Percentiles rank a stretch among this genome's conserved stretches.
Evolutionary conservation across 2,113 vertebrate genomes (phyloP).

Genomic region (Holacanthus passer): DNA sequence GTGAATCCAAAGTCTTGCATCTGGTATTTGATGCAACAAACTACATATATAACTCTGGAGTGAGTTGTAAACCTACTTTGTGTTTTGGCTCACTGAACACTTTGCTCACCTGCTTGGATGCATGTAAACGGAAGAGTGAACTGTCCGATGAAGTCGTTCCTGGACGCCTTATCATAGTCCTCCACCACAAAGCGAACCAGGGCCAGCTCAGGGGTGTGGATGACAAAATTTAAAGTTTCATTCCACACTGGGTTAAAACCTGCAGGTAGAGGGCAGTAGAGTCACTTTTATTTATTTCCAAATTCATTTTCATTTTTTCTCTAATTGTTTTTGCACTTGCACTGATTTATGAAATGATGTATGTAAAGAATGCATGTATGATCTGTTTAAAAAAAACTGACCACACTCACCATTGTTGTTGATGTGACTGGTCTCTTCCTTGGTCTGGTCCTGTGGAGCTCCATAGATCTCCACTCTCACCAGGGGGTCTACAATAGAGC

Average conservation of each 20-base stretch:
- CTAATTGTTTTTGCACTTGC: background rate
- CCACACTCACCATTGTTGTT: constrained; percentile 93
- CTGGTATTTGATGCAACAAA: background rate
- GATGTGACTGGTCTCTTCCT: constrained; percentile 91
- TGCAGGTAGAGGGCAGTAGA: constrained; percentile 66
- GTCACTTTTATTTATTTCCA: background rate
- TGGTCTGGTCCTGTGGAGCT: constrained; percentile 85
- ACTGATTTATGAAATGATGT: background rate
- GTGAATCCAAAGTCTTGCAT: background rate
- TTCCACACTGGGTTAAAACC: constrained; percentile 96
- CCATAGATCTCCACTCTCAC: constrained; percentile 94
- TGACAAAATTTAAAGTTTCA: constrained; percentile 88
- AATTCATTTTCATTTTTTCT: background rate
- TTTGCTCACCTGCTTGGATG: constrained; percentile 89
- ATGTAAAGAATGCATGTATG: background rate
- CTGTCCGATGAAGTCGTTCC: constrained; percentile 96
- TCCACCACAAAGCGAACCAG: constrained; percentile 93
- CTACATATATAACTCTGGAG: background rate
- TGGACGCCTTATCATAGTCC: constrained; percentile 91
- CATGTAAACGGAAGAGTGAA: constrained; percentile 92
- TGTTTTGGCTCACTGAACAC: background rate
- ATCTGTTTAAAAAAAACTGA: no score
- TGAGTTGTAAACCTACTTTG: background rate
- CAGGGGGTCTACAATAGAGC: constrained; percentile 91
- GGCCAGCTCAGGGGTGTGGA: constrained; percentile 91